Conservation (phyloP, 1,140 invertebrate species). For the Anastrepha ludens region DNA sequence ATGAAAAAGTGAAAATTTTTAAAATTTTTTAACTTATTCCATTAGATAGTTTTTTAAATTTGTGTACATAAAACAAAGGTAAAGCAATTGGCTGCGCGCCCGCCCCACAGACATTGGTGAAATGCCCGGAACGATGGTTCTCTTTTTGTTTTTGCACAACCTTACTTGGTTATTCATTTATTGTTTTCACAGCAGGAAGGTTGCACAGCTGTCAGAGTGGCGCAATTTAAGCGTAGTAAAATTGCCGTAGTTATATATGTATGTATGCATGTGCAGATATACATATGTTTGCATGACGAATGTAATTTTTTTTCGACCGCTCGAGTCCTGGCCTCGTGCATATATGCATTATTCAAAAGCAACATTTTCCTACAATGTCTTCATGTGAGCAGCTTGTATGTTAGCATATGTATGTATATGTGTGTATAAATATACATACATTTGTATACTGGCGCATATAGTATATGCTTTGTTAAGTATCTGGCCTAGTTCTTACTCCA, state of each 20-base stretch:
- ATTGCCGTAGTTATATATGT: neutral
- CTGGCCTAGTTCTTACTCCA: too few species aligned
- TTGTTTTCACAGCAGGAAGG: slow-evolving; percentile 40
- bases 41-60: slow-evolving; percentile 12
- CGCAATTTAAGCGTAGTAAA: neutral
- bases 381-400: neutral
- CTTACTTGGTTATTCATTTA: slow-evolving; percentile 28
- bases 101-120: neutral
- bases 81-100: neutral
- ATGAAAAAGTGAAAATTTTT: neutral
- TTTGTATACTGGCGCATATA: too few species aligned
- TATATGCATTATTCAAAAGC: slow-evolving; percentile 35
- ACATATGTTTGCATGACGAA: neutral
- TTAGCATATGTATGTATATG: neutral
- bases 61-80: neutral
- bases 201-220: neutral
- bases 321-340: neutral
- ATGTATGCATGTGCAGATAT: neutral
- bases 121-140: neutral
- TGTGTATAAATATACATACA: neutral
- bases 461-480: too few species aligned
- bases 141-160: neutral
- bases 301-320: neutral
- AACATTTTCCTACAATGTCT: neutral
- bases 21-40: neutral